Evolutionary conservation across 2,888 invertebrate genomes (phyloP), one percentile per base, ranked within the genome.

Genomic region (Ectemnius cavifrons): DNA sequence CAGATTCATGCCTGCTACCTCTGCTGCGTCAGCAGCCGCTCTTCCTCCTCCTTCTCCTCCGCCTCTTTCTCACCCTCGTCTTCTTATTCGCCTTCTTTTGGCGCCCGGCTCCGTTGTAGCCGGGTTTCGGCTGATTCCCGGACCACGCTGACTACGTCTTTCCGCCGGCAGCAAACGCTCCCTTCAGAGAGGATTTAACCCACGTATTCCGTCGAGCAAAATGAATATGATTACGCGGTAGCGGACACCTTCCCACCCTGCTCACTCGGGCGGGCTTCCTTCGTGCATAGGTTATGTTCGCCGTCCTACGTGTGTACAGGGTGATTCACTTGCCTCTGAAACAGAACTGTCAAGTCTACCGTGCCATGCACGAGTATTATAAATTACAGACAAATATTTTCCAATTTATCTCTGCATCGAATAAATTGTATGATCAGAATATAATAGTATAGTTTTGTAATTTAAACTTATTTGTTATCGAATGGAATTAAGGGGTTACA

Each of bases 1-100:
- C 85, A 77, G 85, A 84, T 85, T 85, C 85, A 82, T 85, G 78
- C 77, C 73, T 46, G 77, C 77, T 84, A 81, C 83, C 84, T 79
- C 67, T 81, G 86, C 87, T 72, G 71, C 81, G 86, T 86, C 86
- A 86, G 86, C 86, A 82, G 71, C 79, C 78, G 80, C 73, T 71
- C 70, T 58, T 63, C 52, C 45, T 61, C n/a, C 66, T 57, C 46
- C 62, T 63, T 64, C 76, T 70, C 64, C 74, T 65, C 46, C 18
- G 11, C n/a, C 23, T 16, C 63, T 45, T 14, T 11, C 46, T 49
- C 47, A 16, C n/a, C 60, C 6, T 37, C 75, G 62, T 67, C 57
- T 61, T 62, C 56, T 67, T 23, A 20, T 20, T 37, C 28, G 28
- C 28, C 20, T 59, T 57, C 67, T 62, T 11, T 49, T 27, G 6